Conservation (phyloP, 2,888 invertebrate genomes). For the Cataglyphis cursor region DNA sequence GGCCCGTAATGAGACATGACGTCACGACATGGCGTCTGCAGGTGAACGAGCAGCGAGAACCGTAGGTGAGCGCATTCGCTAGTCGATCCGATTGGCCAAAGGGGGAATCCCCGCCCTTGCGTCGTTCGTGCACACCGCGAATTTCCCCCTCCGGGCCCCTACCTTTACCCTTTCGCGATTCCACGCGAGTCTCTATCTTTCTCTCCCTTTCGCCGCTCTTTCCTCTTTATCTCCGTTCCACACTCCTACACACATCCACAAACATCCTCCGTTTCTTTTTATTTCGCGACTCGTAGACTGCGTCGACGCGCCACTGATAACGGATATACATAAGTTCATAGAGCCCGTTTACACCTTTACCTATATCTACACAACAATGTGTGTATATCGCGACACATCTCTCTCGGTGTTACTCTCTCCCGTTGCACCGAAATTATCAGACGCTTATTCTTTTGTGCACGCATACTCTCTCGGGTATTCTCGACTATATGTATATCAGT, state of each 20-base stretch:
- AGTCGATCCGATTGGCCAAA: slow-evolving; percentile 82
- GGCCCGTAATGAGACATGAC: slow-evolving; percentile 73
- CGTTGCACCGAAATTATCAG: slow-evolving; percentile 20
- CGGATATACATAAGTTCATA: slow-evolving; percentile 19
- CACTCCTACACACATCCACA: background rate
- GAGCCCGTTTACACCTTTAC: slow-evolving; percentile 62
- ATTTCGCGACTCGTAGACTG: slow-evolving; percentile 23
- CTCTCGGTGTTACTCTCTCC: background rate
- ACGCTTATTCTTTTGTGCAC: background rate
- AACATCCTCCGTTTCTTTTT: background rate
- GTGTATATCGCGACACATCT: slow-evolving; percentile 16
- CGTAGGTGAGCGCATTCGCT: slow-evolving; percentile 75
- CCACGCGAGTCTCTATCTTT: slow-evolving; percentile 51
- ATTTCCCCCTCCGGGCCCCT: slow-evolving; percentile 41
- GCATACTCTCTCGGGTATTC: background rate
- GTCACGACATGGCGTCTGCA: slow-evolving; percentile 80
- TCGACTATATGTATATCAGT: background rate
- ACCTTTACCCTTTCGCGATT: slow-evolving; percentile 50
- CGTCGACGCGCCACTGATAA: slow-evolving; percentile 26
- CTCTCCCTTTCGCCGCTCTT: slow-evolving; percentile 42
- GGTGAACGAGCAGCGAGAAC: slow-evolving; percentile 74
- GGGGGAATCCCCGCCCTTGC: slow-evolving; percentile 82
- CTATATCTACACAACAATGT: slow-evolving; percentile 18
- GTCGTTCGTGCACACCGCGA: slow-evolving; percentile 67
- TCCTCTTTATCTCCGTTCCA: slow-evolving; percentile 9